phyloP scores from a whole-genome alignment of 2,888 invertebrate species.

The Odontocolon sp. region DNA sequence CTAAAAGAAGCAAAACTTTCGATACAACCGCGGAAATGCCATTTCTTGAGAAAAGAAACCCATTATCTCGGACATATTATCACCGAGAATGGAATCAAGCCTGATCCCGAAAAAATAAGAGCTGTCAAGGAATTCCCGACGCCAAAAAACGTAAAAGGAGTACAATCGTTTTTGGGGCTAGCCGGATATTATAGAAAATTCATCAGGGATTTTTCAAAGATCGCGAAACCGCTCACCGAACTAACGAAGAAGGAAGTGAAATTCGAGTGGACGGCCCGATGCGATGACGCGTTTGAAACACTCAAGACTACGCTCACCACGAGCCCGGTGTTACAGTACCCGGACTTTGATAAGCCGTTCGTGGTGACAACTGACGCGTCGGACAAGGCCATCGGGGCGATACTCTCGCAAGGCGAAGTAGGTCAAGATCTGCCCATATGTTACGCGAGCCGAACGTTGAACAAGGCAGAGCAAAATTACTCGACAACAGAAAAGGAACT shows the following conservation, averaged over 20 bases:
- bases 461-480: conserved; percentile 13
- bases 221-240: neutral
- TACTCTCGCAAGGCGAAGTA: neutral
- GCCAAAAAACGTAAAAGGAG: neutral
- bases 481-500: conserved; percentile 28
- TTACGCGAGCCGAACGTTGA: conserved; percentile 27
- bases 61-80: no score
- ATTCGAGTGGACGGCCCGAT: neutral
- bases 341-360: neutral
- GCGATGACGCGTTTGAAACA: neutral
- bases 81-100: no score
- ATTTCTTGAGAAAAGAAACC: neutral
- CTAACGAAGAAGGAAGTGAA: neutral
- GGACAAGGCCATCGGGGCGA: neutral
- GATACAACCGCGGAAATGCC: neutral
- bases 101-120: neutral
- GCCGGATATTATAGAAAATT: neutral
- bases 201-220: neutral
- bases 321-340: neutral
- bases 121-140: neutral
- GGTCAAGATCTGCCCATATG: neutral
- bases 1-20: neutral
- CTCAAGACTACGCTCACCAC: neutral
- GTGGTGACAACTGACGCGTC: neutral
- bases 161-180: neutral